Conservation (phyloP, 2,888 invertebrate genomes). For the Taenaris catops region DNA sequence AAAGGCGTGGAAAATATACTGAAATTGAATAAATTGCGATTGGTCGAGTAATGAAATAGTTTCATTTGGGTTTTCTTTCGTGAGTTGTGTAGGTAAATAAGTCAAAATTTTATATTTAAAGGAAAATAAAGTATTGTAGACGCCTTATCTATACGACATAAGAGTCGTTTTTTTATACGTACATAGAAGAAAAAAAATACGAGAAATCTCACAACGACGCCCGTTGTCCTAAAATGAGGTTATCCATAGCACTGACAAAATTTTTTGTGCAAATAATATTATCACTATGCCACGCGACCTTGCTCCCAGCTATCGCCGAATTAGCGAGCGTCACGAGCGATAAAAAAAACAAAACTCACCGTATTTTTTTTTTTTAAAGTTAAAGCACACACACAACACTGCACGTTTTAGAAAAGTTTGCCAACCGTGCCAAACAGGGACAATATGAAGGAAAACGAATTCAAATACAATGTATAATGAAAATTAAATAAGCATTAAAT, state of each 20-base stretch:
- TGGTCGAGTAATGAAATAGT: too few species aligned
- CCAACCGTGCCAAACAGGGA: conserved; percentile 35
- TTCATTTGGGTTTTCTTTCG: too few species aligned
- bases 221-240: conserved; percentile 71
- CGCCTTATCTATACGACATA: too few species aligned
- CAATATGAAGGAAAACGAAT: too few species aligned
- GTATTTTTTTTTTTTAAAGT: conserved; percentile 15
- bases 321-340: conserved; percentile 60
- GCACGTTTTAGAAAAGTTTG: conserved; percentile 29
- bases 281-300: conserved; percentile 72
- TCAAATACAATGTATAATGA: too few species aligned
- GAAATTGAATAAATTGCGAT: too few species aligned
- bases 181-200: conserved; percentile 1
- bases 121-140: too few species aligned
- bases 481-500: too few species aligned
- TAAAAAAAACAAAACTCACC: conserved; percentile 41
- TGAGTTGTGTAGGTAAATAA: too few species aligned
- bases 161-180: too few species aligned
- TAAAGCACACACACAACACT: conserved; percentile 29
- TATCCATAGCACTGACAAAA: conserved; percentile 71
- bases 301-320: conserved; percentile 75
- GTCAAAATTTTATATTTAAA: too few species aligned
- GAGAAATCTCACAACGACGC: conserved; percentile 13
- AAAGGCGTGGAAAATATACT: too few species aligned
- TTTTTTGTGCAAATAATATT: conserved; percentile 76